Evolutionary conservation across 1,140 invertebrate genomes (phyloP), one percentile per base, ranked within the genome.

Genomic region (Drosophila orena): DNA sequence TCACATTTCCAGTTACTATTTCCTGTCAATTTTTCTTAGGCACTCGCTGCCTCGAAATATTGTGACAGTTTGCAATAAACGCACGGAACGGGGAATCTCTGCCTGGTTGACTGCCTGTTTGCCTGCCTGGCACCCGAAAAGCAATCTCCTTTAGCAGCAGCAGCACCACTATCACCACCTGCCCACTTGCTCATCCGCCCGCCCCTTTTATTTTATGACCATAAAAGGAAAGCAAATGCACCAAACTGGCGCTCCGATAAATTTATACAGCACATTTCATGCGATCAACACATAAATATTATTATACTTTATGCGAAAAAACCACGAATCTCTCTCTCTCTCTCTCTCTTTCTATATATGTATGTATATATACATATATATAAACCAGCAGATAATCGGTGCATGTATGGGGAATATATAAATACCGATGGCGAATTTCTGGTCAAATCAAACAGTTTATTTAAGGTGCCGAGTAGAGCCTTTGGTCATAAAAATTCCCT

Each of bases 211-310:
- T 47, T 59, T 53, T 65, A 49, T 59, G 66, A 50, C 81, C 59
- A 53, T 54, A 62, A 75, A 66, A 52, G 47, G 44, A 69, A 81
- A 79, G 65, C 47, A 50, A 61, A 62, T 40, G 65, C 73, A 77
- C 64, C 64, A 75, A 83, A 83, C 71, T 77, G 68, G 80, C 75
- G 64, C 70, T 74, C 40, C 59, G 76, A 85, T 79, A 88, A 88
- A 86, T 88, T 76, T 88, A 86, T 81, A 69, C 75, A 81, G 70
- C 83, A 65, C 83, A 86, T 88, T 86, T 86, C 83, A 86, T 88
- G 79, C 79, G 76, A 88, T 86, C 83, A 88, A 81, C 83, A 83
- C 83, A 86, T 86, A 86, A 86, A 86, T 86, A 88, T 86, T 86
- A 88, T 88, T 86, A 81, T 79, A 69, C 84, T 73, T 75, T 58